Evolutionary conservation across 2,113 vertebrate genomes (phyloP).

Genomic region (Eudorcas thomsonii): DNA sequence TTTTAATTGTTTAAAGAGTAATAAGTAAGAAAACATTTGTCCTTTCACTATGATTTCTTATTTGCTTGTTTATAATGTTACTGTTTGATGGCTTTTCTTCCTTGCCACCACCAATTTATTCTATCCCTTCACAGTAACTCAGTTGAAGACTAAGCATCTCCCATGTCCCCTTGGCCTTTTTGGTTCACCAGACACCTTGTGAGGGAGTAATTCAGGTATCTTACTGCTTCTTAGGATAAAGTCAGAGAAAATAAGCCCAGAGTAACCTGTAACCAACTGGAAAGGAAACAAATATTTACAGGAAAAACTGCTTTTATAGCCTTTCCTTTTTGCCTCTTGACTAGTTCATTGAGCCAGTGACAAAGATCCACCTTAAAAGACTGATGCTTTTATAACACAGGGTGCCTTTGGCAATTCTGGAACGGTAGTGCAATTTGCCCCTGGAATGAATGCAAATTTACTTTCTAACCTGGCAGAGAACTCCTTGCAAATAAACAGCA

Average conservation of each 20-base stretch:
- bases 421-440: constrained; percentile 60
- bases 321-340: neutral
- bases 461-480: constrained; percentile 71
- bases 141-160: neutral
- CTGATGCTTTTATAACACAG: neutral
- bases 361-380: constrained; percentile 57
- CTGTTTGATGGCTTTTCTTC: neutral
- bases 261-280: neutral
- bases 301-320: neutral
- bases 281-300: neutral
- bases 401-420: constrained; percentile 51
- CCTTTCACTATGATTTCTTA: neutral
- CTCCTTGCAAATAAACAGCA: constrained; percentile 68
- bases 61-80: neutral
- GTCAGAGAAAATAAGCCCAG: neutral
- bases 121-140: neutral
- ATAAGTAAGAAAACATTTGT: neutral
- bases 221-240: neutral
- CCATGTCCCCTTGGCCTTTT: neutral
- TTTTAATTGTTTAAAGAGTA: neutral
- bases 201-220: neutral
- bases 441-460: constrained; percentile 74
- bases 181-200: neutral
- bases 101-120: neutral
- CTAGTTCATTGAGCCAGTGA: neutral